Evolutionary conservation across 2,888 invertebrate species (phyloP), one percentile per base, ranked within the genome.

Genomic region (Stegana nigrithorax): DNA sequence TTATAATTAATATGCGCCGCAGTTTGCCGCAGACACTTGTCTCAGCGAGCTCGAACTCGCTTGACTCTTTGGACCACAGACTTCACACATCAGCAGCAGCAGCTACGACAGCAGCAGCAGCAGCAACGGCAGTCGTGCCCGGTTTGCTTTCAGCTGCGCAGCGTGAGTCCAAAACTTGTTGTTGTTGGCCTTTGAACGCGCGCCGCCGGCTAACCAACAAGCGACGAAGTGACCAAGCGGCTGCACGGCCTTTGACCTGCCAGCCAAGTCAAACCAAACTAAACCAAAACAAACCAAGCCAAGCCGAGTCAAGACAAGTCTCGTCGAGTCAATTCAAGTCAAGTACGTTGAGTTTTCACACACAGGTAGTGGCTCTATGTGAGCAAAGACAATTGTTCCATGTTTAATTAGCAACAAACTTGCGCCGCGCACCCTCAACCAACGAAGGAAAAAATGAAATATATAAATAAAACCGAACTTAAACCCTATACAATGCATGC

Each of bases 1-100:
- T 55, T 55, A 55, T 55, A 55, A 55, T 55, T 55, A 55, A 55
- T 36, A 23, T 55, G 32, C 25, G 21, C 10, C 51, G 5, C 17
- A 25, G 25, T 4, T n/a, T n/a, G n/a, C n/a, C 23, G 25, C 17
- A 51, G 51, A 26, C 14, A 39, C 39, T 39, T 10, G 1, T 39
- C 10, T 27, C 26, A 26, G 50, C 14, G 42, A 7, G 7, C 2
- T 14, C 2, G n/a, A 14, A 29, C 29, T 29, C 17, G 7, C 2
- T 12, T 21, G 8, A 5, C 19, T 45, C 2, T 8, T n/a, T 39
- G 6, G 14, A 39, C 39, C 5, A 14, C 39, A n/a, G 39, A 12
- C 39, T 39, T 39, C 39, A 42, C 42, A 42, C 42, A 42, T 42
- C 42, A 12, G 42, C 42, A 17, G 42, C 42, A n/a, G n/a, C n/a